These are phyloP conservation scores for Pegoplata infirma DNA, from an alignment of 2,888 invertebrate species.

Conservation along the genomic window DNA sequence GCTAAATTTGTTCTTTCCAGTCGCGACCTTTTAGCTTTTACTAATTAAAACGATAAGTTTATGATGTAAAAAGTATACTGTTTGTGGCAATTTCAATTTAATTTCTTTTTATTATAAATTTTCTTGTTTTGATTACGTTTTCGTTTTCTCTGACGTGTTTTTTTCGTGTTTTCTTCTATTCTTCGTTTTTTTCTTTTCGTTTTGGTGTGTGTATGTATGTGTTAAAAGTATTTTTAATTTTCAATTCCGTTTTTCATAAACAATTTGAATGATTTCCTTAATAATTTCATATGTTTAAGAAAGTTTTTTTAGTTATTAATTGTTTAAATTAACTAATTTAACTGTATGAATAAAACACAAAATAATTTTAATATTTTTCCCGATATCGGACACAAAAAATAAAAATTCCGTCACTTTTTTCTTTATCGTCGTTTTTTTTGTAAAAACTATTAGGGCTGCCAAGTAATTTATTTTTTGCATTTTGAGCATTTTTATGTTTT, in stretches of 20 bases:
- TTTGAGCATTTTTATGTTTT: no score
- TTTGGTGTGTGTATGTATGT: neutral
- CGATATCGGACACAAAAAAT: slow-evolving; percentile 64
- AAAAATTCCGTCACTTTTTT: slow-evolving; percentile 41
- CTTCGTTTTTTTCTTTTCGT: slow-evolving; percentile 1
- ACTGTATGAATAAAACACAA: slow-evolving; percentile 2
- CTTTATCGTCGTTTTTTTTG: slow-evolving; percentile 23
- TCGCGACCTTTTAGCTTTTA: slow-evolving; percentile 20
- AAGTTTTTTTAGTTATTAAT: neutral
- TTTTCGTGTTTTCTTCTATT: no score
- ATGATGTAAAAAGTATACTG: slow-evolving; percentile 44
- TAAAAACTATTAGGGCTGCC: no score
- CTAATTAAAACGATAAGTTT: slow-evolving; percentile 43
- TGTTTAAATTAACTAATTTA: neutral
- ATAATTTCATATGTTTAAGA: neutral
- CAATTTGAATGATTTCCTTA: neutral
- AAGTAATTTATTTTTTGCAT: no score
- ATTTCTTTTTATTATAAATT: slow-evolving; percentile 35
- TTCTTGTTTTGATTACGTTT: slow-evolving; percentile 52
- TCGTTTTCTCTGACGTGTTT: slow-evolving; percentile 51
- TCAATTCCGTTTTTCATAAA: slow-evolving; percentile 1
- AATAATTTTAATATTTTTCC: slow-evolving; percentile 51
- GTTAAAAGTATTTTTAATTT: slow-evolving; percentile 5
- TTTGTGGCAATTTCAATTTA: slow-evolving; percentile 34
- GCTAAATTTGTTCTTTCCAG: slow-evolving; percentile 11